These are phyloP conservation scores for Sturnira hondurensis DNA, from an alignment of 2,113 vertebrate species.

Conservation along the genomic window DNA sequence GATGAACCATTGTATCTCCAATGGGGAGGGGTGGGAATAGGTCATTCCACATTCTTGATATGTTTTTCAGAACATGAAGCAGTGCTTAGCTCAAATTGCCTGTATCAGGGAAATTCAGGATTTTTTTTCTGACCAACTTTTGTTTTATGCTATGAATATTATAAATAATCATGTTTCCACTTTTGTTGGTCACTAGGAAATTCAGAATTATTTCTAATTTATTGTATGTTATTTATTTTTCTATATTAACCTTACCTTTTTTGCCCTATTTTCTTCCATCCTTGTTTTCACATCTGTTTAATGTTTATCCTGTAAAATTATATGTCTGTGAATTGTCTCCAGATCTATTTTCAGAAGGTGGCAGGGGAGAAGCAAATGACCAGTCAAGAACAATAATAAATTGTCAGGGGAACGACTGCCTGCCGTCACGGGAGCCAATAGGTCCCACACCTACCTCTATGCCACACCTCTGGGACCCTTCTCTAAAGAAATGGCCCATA, in stretches of 20 bases:
- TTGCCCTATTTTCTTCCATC: neutral
- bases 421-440: neutral
- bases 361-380: neutral
- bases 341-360: neutral
- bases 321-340: neutral
- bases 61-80: neutral
- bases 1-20: neutral
- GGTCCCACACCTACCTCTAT: neutral
- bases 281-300: neutral
- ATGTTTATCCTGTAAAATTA: neutral
- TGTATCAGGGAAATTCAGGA: neutral
- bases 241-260: neutral
- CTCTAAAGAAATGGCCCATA: neutral
- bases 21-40: neutral
- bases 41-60: neutral
- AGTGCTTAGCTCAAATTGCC: neutral
- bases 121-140: neutral
- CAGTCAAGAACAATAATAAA: neutral
- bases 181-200: neutral
- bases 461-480: neutral
- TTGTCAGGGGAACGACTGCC: neutral
- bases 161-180: neutral
- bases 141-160: neutral
- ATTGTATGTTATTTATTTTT: neutral
- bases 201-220: neutral